phyloP scores from a whole-genome alignment of 2,797 vertebrate species.

The Xenopus petersii region DNA sequence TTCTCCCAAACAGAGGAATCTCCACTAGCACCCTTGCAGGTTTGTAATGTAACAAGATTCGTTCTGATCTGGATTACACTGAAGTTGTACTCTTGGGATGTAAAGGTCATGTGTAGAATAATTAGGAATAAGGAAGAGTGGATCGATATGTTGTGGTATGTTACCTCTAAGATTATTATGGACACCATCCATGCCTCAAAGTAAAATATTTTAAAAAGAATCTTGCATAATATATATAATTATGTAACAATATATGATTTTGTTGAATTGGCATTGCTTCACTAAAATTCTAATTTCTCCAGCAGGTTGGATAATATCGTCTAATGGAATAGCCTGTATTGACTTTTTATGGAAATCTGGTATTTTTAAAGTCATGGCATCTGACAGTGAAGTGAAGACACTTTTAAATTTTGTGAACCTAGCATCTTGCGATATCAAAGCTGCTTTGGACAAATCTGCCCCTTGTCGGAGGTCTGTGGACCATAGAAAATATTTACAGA shows the following conservation, averaged over 20 bases:
- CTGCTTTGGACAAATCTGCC: slow-evolving; percentile 92
- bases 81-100: slow-evolving; percentile 6
- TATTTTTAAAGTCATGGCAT: slow-evolving; percentile 75
- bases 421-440: slow-evolving; percentile 98
- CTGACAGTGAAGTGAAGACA: slow-evolving; percentile 96
- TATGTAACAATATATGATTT: no score
- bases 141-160: no score
- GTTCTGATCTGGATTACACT: slow-evolving; percentile 47
- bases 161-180: no score
- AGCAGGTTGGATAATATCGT: not conserved
- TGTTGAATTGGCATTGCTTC: no score
- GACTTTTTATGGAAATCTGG: slow-evolving; percentile 61
- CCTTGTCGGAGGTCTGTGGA: slow-evolving; percentile 95
- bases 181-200: no score
- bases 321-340: slow-evolving; percentile 5
- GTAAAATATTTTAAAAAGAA: no score
- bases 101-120: not conserved
- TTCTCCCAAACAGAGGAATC: slow-evolving; percentile 64
- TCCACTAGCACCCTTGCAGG: slow-evolving; percentile 54
- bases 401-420: slow-evolving; percentile 95
- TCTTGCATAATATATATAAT: no score
- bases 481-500: slow-evolving; percentile 96
- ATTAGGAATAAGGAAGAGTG: no score
- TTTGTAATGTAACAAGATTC: slow-evolving; percentile 67
- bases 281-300: no score